A percentile compares a stretch with the other conserved stretches of the same genome.
phyloP scores from a whole-genome alignment of 2,797 vertebrate genomes.

The Vespertilio murinus region DNA sequence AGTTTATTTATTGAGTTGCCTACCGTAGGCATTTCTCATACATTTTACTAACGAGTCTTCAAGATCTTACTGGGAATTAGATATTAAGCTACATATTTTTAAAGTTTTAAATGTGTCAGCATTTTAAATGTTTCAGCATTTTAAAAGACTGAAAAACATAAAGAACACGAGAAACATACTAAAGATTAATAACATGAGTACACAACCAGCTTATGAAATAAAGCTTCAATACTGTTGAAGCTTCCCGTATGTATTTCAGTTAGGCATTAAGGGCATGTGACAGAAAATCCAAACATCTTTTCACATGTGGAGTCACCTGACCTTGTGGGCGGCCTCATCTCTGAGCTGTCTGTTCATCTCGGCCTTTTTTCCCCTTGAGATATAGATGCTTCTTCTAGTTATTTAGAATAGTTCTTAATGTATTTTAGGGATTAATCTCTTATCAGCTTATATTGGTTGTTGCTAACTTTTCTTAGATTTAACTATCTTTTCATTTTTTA shows the following conservation, averaged over 20 bases:
- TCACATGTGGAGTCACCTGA: not conserved
- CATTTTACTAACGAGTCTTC: slow-evolving; percentile 1
- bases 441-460: not conserved
- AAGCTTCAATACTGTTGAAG: not conserved
- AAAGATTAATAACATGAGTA: slow-evolving; percentile 22
- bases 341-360: not conserved
- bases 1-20: not conserved
- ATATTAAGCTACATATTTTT: not conserved
- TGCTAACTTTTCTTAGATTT: slow-evolving; percentile 13
- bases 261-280: slow-evolving; percentile 20
- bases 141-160: not conserved
- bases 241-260: not conserved
- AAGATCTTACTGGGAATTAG: slow-evolving; percentile 26
- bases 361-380: not conserved
- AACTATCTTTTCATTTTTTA: slow-evolving; percentile 9
- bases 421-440: not conserved
- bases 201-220: not conserved
- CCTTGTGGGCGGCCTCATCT: not conserved
- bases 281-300: not conserved
- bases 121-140: not conserved
- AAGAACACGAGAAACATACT: slow-evolving; percentile 36
- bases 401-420: not conserved
- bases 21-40: not conserved
- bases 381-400: not conserved
- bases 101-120: not conserved